phyloP scores from a whole-genome alignment of 2,113 vertebrate genomes.

The Ranitomeya imitator region DNA sequence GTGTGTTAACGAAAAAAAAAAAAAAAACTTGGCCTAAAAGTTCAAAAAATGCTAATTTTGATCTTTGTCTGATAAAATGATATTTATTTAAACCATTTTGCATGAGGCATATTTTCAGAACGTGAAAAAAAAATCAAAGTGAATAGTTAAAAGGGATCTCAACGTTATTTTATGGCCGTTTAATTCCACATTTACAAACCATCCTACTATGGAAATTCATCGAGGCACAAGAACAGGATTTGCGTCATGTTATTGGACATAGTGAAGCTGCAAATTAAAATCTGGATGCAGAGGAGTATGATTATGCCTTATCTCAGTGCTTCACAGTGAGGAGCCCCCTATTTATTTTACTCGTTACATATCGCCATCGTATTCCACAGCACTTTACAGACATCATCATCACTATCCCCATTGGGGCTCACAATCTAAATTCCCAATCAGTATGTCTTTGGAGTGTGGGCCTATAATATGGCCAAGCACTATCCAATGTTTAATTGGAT shows the following conservation, averaged over 20 bases:
- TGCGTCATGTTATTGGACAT: background rate
- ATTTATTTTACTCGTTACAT: no score
- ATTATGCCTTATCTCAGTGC: background rate
- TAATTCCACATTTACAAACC: background rate
- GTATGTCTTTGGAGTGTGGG: no score
- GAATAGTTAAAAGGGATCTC: slow-evolving; percentile 10
- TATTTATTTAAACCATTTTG: slow-evolving; percentile 22
- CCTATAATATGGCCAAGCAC: no score
- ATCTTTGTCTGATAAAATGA: slow-evolving; percentile 42
- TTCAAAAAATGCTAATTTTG: slow-evolving; percentile 50
- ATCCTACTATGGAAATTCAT: background rate
- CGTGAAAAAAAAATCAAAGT: background rate
- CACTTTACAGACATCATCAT: no score
- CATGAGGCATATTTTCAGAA: background rate
- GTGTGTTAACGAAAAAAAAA: slow-evolving; percentile 15
- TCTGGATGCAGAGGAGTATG: background rate
- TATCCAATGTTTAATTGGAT: no score
- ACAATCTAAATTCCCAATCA: no score
- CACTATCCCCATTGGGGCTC: no score
- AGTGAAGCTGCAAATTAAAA: background rate
- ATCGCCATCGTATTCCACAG: no score
- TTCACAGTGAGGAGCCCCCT: no score
- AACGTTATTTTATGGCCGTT: background rate
- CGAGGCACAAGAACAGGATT: background rate
- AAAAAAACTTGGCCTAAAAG: slow-evolving; percentile 24